Base-by-base conservation (phyloP, 2,797 vertebrate genomes). In the Rhyacichthys aspro region DNA sequence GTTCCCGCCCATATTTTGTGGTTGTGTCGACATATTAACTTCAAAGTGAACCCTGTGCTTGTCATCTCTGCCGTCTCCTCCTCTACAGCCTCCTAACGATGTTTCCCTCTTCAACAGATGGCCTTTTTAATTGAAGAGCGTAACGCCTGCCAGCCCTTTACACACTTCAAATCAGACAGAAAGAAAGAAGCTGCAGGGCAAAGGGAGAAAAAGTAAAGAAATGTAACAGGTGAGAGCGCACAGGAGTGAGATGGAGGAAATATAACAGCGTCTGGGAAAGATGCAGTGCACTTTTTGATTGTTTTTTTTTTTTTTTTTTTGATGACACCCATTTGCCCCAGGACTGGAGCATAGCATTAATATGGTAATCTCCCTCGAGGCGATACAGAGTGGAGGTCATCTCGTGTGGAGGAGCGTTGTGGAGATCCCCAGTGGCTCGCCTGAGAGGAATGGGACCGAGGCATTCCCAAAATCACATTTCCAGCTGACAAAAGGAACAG, bases 101-200 rank as follows among this genome's bases (percentile, higher is more conserved):
- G 69, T 79, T 81, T 88, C 80, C 76, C 61, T 75, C 84, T 83
- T 78, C 83, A 82, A 72, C 91, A 91, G 89, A 90, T 90, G 89
- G 90, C 80, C 85, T 90, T 88, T 90, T 89, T 84, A 90, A 91
- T 88, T 89, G 87, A 84, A 83, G 72, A 84, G 74, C 44, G 44
- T 71, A 64, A 77, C 87, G 77, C 82, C 79, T 89, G 88, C 86
- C 90, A 89, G 75, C 78, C 72, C 82, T 82, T 84, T 78, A 65
- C 76, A 87, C 89, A 87, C 84, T 83, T 89, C 85, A 81, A 77
- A 88, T 72, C 78, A 87, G 71, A 76, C 74, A 69, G 81, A 79
- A 80, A 18, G 18, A 19, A 53, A 76, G 76, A 82, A 86, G 81
- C 80, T 80, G 85, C 78, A 65, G 72, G 71, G 61, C 68, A 67